These are phyloP conservation scores for Drosophila nr. fundita DNA, from an alignment of 2,888 invertebrate genomes.

Conservation along the genomic window DNA sequence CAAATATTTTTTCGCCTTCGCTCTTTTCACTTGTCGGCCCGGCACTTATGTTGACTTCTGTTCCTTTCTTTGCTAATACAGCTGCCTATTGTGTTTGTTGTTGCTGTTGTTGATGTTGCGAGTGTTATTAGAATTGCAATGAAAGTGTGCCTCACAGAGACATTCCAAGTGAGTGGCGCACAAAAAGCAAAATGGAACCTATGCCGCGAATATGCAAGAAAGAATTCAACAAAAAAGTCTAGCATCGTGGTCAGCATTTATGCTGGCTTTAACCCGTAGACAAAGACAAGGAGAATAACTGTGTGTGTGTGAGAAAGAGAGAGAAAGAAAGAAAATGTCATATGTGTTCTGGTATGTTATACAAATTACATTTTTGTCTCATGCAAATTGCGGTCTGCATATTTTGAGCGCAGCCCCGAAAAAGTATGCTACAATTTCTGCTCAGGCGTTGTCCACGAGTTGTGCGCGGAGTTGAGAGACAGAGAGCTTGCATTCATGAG, in stretches of 20 bases:
- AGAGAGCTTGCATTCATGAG: not conserved
- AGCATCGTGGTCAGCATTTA: constrained; percentile 45
- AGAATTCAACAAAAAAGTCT: constrained; percentile 17
- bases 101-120: constrained; percentile 24
- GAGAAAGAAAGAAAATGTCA: constrained; percentile 3
- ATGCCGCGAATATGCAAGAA: constrained; percentile 35
- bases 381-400: constrained; percentile 62
- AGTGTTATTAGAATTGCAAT: constrained; percentile 66
- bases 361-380: constrained; percentile 60
- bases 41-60: constrained; percentile 53
- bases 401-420: constrained; percentile 44
- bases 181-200: not conserved
- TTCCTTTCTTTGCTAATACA: constrained; percentile 37
- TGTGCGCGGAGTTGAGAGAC: not conserved
- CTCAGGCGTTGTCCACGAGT: not conserved
- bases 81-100: constrained; percentile 44
- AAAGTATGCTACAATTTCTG: constrained; percentile 54
- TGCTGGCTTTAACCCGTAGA: constrained; percentile 6
- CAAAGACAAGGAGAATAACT: not conserved
- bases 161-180: constrained; percentile 44
- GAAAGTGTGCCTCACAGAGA: constrained; percentile 32
- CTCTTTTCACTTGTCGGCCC: constrained; percentile 57
- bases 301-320: not conserved
- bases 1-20: constrained; percentile 74
- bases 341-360: constrained; percentile 39